These are phyloP conservation scores for Paedocypris micromegethes DNA, from an alignment of 2,797 vertebrate species.

Conservation along the genomic window DNA sequence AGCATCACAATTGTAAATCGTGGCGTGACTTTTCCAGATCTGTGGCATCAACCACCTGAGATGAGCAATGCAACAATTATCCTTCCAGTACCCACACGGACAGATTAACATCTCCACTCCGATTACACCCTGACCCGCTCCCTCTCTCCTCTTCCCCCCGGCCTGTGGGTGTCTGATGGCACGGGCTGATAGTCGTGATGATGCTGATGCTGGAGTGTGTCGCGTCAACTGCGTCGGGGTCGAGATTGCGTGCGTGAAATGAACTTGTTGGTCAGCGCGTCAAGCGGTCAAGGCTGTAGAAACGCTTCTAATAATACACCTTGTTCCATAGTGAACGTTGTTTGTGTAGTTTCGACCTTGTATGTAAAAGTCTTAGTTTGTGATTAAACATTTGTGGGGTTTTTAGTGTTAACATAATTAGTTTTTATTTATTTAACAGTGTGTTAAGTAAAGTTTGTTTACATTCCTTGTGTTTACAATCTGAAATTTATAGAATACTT, in stretches of 20 bases:
- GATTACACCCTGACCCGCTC: constrained; percentile 59
- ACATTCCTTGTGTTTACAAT: no score
- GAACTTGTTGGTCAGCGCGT: constrained; percentile 47
- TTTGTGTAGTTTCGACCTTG: no score
- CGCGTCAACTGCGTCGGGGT: constrained; percentile 60
- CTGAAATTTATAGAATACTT: no score
- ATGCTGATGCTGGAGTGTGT: constrained; percentile 59
- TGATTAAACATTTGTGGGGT: no score
- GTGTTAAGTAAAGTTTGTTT: no score
- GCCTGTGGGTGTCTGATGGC: constrained; percentile 73
- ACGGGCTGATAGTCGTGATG: constrained; percentile 63
- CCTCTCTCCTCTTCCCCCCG: constrained; percentile 45
- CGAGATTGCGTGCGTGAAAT: constrained; percentile 54
- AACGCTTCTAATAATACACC: no score
- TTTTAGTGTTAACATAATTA: no score
- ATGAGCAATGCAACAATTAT: constrained; percentile 70
- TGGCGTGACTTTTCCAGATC: constrained; percentile 62
- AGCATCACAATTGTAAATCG: constrained; percentile 47
- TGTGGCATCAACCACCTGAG: constrained; percentile 63
- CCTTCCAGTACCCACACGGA: constrained; percentile 65
- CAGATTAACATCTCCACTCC: constrained; percentile 72
- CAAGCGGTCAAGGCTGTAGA: constrained; percentile 32
- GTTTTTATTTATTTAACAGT: no score
- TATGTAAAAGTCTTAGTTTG: no score
- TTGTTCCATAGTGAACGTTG: no score